Evolutionary conservation across 2,113 vertebrate genomes (phyloP), one percentile per base, ranked within the genome.

Genomic region (Limnothrissa miodon): DNA sequence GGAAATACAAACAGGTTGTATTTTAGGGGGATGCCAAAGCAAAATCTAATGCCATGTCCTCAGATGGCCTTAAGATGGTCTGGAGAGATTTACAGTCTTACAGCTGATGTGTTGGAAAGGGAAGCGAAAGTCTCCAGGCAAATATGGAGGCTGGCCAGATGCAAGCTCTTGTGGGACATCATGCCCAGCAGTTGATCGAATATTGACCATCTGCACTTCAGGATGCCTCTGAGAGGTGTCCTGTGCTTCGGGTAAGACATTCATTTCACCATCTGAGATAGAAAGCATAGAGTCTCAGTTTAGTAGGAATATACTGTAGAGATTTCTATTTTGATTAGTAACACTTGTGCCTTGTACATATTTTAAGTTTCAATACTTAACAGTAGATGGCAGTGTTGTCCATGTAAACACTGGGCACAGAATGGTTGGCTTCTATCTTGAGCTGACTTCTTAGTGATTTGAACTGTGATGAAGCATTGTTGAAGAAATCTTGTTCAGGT

Each of bases 341-440:
- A 21, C 51, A 56, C 51, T 23, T 56, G 51, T 21, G 51, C 5
- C 19, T 19, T 56, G 21, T 21, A n/a, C n/a, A n/a, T 56, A 4
- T 56, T 5, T 56, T 5, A 66, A 13, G 25, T 66, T 33, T 66
- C 59, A 66, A n/a, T 66, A 33, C 33, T 8, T 15, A 66, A 66
- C 59, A 66, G 59, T 66, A 66, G 59, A 66, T 66, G 59, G n/a
- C 59, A 66, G 59, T 66, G 59, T 66, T 66, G 59, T 66, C 25
- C 29, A 66, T 66, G 25, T 33, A 66, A 56, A 56, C 51, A 21
- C 6, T 42, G 42, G 42, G 42, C 42, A 6, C 42, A 42, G 2
- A 42, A 42, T 4, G 42, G 42, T 4, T 42, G 42, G 42, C 42
- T 42, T 42, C 42, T 42, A 42, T 6, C 2, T 42, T 2, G 42